Base-by-base conservation (phyloP, 1,140 invertebrate genomes). In the Conus betulinus region DNA sequence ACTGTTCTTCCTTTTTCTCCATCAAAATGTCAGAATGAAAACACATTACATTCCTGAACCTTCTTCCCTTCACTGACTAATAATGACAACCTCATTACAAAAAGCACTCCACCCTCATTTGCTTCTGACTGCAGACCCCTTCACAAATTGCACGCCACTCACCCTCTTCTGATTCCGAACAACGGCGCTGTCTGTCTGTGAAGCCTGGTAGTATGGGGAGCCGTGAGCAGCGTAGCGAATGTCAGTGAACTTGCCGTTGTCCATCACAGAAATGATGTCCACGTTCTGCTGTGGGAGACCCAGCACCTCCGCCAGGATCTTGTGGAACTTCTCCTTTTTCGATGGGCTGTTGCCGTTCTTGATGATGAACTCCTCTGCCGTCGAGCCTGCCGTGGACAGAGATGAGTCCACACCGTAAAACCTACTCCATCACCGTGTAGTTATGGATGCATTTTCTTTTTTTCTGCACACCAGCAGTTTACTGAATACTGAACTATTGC, bases 141-240 rank as follows among this genome's bases (percentile, higher is more conserved):
- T 39, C 3, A 39, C 39, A 39, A 39, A 39, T 1, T 39, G 39
- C 39, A 39, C 39, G 0, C 39, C 39, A 71, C 67, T 71, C 67
- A 97, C 97, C 95, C 98, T 97, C 96, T 98, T 97, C 89, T 98
- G 96, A 94, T 99, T 97, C 96, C 98, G 97, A n/a, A 98, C 95
- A 1, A 99, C 97, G 71, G 99, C 97, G 51, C 98, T 98, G 95
- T 99, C 98, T 67, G 99, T 96, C 95, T 98, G 97, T 0, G 98
- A 98, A 0, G 98, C 97, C 93, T 99, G 99, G 93, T 99, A 99
- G 94, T 99, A 99, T 5, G 98, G 98, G 0, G 98, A 99, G 1
- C 98, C 98, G 95, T 99, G 98, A 11, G 98, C 99, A 4, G 98
- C 97, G 95, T 99, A 99, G 91, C 98, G 96, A 7, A 99, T 96